phyloP scores from a whole-genome alignment of 2,888 invertebrate genomes.

The Tachystola acroxantha region DNA sequence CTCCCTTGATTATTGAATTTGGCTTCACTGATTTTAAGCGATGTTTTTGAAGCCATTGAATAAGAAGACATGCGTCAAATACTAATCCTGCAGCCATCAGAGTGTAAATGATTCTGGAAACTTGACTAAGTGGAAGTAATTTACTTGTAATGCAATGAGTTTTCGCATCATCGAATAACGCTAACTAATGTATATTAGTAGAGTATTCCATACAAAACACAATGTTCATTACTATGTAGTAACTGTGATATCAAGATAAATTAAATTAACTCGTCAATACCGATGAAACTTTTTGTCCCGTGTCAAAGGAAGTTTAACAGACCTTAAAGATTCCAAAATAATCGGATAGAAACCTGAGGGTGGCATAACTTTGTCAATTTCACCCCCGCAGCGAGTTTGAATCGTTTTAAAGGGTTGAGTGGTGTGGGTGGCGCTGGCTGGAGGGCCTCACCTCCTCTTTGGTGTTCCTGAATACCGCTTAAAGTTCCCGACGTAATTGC shows the following conservation, averaged over 20 bases:
- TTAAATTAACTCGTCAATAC: constrained; percentile 24
- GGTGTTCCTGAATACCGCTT: constrained; percentile 70
- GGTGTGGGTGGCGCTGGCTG: constrained; percentile 27
- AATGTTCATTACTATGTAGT: too few relatives aligned
- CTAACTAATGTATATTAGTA: too few relatives aligned
- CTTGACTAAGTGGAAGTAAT: too few relatives aligned
- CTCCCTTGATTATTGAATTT: too few relatives aligned
- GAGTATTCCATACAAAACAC: too few relatives aligned
- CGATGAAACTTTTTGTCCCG: constrained; percentile 28
- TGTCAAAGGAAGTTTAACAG: constrained; percentile 49
- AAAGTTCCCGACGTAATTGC: constrained; percentile 71
- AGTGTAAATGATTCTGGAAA: too few relatives aligned
- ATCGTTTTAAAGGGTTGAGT: constrained; percentile 51
- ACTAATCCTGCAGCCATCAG: too few relatives aligned
- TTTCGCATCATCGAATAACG: too few relatives aligned
- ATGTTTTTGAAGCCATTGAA: too few relatives aligned
- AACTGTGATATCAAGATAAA: constrained; percentile 29
- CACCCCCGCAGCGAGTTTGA: constrained; percentile 46
- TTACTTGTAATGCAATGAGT: too few relatives aligned
- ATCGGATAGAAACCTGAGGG: constrained; percentile 48
- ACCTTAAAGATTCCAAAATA: constrained; percentile 57
- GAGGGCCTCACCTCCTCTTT: constrained; percentile 45
- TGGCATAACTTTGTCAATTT: constrained; percentile 59
- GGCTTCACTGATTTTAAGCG: too few relatives aligned
- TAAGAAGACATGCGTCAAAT: too few relatives aligned